These are phyloP conservation scores for Nesoenas mayeri DNA, from an alignment of 2,113 vertebrate genomes.

Conservation along the genomic window DNA sequence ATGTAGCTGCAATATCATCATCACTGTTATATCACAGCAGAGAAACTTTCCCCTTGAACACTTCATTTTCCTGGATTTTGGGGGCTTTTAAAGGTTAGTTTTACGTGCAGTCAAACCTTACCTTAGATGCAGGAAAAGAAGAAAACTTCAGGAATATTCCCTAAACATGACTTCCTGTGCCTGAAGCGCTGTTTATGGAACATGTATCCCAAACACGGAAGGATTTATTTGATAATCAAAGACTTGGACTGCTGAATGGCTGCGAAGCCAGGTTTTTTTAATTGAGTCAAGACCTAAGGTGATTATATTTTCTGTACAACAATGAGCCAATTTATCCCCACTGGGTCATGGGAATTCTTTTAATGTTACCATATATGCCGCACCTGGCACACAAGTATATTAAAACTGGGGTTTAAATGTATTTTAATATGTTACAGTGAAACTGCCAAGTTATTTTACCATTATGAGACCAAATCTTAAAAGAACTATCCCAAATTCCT, in stretches of 20 bases:
- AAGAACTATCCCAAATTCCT: not conserved
- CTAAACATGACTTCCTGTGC: not conserved
- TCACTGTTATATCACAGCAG: not conserved
- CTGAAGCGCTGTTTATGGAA: not conserved
- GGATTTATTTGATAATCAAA: not conserved
- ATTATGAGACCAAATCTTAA: not conserved
- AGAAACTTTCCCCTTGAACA: accelerated
- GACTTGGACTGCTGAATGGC: not conserved
- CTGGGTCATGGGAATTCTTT: not conserved
- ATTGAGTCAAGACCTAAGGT: not conserved
- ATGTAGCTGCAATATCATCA: not conserved
- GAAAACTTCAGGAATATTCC: not conserved
- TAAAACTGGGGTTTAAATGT: not conserved
- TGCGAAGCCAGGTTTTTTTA: not conserved
- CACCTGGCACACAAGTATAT: not conserved
- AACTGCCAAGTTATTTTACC: not conserved
- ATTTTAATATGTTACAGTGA: not conserved
- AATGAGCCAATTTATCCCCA: slow-evolving; percentile 23
- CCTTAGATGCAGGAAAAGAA: not conserved
- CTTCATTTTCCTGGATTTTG: not conserved
- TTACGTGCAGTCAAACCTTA: not conserved
- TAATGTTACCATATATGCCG: not conserved
- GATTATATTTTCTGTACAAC: slow-evolving; percentile 12
- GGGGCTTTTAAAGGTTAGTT: not conserved
- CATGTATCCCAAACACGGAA: not conserved